Evolutionary conservation across 2,888 invertebrate species (phyloP), one percentile per base, ranked within the genome.

Genomic region (Conus canariensis): DNA sequence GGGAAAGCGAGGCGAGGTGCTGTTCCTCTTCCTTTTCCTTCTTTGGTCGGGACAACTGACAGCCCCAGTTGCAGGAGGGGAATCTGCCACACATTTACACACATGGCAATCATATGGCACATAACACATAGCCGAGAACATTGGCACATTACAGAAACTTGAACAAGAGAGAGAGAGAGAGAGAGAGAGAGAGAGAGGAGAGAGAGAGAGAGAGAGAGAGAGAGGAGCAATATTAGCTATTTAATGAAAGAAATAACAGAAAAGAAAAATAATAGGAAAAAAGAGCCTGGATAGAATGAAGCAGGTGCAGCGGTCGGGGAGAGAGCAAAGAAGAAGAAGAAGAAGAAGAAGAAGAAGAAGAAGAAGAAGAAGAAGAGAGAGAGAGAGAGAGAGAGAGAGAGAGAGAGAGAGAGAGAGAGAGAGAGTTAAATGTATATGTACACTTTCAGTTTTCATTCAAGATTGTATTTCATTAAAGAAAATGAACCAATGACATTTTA

Each of bases 371-470:
- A 70, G 14, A 56, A 89, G 85, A 85, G 70, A 85, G 85, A 67
- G 85, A 89, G 67, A 85, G 60, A 85, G 89, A 85, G 89, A 85
- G 89, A 89, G 89, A 85, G 67, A 85, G 85, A 70, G 30, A 85
- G 45, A 85, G 60, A 58, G 56, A 30, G 83, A 89, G 85, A 82
- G 64, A 45, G 30, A 85, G 56, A 89, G 59, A 59, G 12, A 30
- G 30, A 30, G 77, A 77, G 4, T 45, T 45, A 45, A 45, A 45
- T 45, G 45, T 45, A 45, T 45, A 45, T 45, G 45, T 45, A 4
- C 45, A 45, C 45, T 45, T 45, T 45, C 45, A 45, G 45, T 45
- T 45, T 45, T 45, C 45, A 4, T 45, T 45, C 45, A 45, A 45
- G 45, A 45, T 45, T 45, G 45, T 45, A 45, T 45, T 45, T 45